phyloP scores from a whole-genome alignment of 2,797 vertebrate genomes.

The Oryzias sinensis region DNA sequence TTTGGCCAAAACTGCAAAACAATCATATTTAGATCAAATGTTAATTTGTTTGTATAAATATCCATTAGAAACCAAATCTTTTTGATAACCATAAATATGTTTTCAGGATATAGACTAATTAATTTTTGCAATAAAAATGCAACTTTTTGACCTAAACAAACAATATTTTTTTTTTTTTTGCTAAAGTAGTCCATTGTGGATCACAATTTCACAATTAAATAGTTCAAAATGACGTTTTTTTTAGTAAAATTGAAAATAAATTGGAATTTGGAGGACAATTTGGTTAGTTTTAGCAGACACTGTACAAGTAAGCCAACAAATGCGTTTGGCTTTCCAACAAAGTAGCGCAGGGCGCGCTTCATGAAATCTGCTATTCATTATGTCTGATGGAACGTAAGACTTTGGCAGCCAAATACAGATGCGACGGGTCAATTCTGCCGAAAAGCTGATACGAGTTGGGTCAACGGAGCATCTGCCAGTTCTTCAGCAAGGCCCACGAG shows the following conservation, averaged over 20 bases:
- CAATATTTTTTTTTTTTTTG: too few species aligned
- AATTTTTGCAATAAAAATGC: too few species aligned
- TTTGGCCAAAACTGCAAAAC: too few species aligned
- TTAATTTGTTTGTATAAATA: too few species aligned
- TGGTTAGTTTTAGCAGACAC: not conserved
- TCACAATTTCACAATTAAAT: too few species aligned
- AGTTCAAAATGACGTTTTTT: too few species aligned
- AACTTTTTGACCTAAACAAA: too few species aligned
- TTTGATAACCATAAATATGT: too few species aligned
- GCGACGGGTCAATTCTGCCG: constrained; percentile 53
- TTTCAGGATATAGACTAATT: too few species aligned
- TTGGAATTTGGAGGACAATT: not conserved
- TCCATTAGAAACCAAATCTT: too few species aligned
- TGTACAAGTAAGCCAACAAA: constrained; percentile 2
- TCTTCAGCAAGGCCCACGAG: constrained; percentile 49
- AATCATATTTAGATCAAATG: too few species aligned
- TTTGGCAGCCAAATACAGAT: constrained; percentile 49
- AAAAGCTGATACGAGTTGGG: constrained; percentile 43
- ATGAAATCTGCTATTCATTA: constrained; percentile 65
- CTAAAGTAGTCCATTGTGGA: too few species aligned
- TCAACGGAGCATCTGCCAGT: constrained; percentile 70
- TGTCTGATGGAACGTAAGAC: constrained; percentile 57
- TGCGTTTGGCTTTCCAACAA: constrained; percentile 32
- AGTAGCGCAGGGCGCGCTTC: constrained; percentile 34
- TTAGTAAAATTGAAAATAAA: not conserved